Base-by-base conservation (phyloP, 2,888 invertebrate species). In the Meteorus colon region DNA sequence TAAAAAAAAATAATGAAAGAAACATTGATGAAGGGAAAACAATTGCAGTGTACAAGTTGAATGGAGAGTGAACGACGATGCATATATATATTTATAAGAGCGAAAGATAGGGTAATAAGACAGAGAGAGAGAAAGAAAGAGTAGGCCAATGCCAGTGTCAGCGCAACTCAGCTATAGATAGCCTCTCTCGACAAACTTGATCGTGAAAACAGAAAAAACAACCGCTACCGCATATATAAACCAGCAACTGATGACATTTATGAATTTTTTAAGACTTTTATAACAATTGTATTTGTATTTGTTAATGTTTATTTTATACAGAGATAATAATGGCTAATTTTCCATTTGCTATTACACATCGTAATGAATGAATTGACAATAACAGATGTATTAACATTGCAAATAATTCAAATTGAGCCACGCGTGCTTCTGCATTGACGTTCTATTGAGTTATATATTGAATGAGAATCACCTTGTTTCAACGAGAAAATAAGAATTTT, bases 111-210 rank as follows among this genome's bases (percentile, higher is more conserved):
- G 76, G 70, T 65, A 82, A 78, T 80, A 82, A 80, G 66, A 81
- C 80, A 81, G 81, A 83, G 82, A 77, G 84, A 83, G 83, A 86
- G 84, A 81, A 65, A 81, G 85, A 86, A 85, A 88, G 86, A 87
- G 86, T 88, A 87, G 88, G 88, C 87, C 88, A 88, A 87, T 88
- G 88, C 86, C 88, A 88, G 86, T 88, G 88, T 87, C 88, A 88
- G 85, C 81, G 82, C 75, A 75, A 80, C 85, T 83, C 83, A 84
- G 83, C 83, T 84, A 86, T 84, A 82, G 82, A 24, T 65, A 83
- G 82, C 80, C 82, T 81, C 83, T 83, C 82, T 78, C 81, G 75
- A 76, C 83, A 87, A 87, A 87, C 87, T 87, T 88, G 88, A 86
- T 88, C 87, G 84, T 87, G 87, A 88, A 88, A 87, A 86, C 83